Evolutionary conservation across 2,113 vertebrate species (phyloP).

Genomic region (Anthoscopus minutus): DNA sequence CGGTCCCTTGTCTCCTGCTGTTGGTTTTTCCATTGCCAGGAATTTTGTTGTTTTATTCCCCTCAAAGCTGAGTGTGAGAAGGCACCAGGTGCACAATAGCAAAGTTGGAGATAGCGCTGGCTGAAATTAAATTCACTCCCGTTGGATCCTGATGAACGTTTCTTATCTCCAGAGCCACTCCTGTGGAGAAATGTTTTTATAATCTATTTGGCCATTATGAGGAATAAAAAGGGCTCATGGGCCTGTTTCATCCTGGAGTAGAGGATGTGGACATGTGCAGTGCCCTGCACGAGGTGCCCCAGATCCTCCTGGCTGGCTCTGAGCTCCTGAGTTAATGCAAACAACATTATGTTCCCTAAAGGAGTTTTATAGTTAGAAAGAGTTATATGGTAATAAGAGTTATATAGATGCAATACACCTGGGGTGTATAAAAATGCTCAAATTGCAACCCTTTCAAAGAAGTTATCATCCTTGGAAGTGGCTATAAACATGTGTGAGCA

Average conservation of each 20-base stretch:
- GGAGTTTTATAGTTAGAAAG: slow-evolving; percentile 45
- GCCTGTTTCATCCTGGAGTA: not conserved
- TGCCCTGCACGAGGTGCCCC: not conserved
- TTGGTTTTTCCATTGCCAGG: not conserved
- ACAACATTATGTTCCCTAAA: slow-evolving; percentile 21
- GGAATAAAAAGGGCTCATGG: not conserved
- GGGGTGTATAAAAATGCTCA: slow-evolving; percentile 33
- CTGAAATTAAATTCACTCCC: slow-evolving; percentile 9
- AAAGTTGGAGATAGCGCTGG: not conserved
- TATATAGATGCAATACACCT: slow-evolving; percentile 48
- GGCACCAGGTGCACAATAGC: not conserved
- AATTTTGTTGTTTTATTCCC: not conserved
- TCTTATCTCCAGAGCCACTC: slow-evolving; percentile 4
- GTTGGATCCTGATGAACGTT: slow-evolving; percentile 3
- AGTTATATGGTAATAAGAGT: slow-evolving; percentile 58
- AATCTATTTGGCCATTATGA: slow-evolving; percentile 20
- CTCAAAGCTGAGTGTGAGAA: not conserved
- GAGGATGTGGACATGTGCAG: not conserved
- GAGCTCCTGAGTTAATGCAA: slow-evolving; percentile 15
- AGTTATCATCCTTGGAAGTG: slow-evolving; percentile 36
- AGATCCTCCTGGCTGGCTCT: not conserved
- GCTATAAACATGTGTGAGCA: slow-evolving; percentile 35
- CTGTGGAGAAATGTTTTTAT: slow-evolving; percentile 10
- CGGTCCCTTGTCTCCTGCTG: not conserved
- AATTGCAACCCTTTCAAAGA: slow-evolving; percentile 36